Conservation (phyloP, 2,797 vertebrate genomes). For the Lophius americanus region DNA sequence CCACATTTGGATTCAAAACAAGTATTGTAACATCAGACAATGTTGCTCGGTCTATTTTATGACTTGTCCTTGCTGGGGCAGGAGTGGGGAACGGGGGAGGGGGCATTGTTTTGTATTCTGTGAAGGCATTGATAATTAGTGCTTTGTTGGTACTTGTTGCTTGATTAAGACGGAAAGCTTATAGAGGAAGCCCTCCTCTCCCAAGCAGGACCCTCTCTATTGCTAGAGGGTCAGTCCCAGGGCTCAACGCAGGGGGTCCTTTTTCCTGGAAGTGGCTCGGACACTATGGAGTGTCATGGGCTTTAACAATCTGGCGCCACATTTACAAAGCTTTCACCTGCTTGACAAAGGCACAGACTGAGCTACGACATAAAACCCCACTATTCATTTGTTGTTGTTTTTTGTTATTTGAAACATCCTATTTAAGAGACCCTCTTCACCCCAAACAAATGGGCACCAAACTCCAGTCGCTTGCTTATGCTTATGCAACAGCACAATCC, state of each 20-base stretch:
- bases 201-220: conserved; percentile 77
- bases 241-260: conserved; percentile 85
- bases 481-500: conserved; percentile 35
- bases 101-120: conserved; percentile 66
- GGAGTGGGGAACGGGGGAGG: conserved; percentile 36
- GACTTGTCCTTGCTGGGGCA: conserved; percentile 57
- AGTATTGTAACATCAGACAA: conserved; percentile 62
- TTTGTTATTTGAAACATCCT: conserved; percentile 56
- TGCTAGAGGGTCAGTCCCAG: conserved; percentile 84
- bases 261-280: conserved; percentile 82
- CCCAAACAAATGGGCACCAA: conserved; percentile 47
- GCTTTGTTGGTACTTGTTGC: conserved; percentile 85
- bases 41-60: conserved; percentile 69
- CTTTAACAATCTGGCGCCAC: conserved; percentile 88
- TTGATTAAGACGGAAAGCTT: conserved; percentile 86
- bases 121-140: conserved; percentile 84
- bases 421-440: conserved; percentile 42
- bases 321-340: conserved; percentile 87
- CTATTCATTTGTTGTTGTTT: conserved; percentile 77
- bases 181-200: conserved; percentile 84
- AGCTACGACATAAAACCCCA: conserved; percentile 84
- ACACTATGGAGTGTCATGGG: conserved; percentile 84
- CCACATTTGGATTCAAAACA: conserved; percentile 55
- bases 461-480: conserved; percentile 46
- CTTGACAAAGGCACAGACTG: conserved; percentile 85